phyloP scores from a whole-genome alignment of 2,797 vertebrate genomes.

The Cynodonichthys magdalenae region DNA sequence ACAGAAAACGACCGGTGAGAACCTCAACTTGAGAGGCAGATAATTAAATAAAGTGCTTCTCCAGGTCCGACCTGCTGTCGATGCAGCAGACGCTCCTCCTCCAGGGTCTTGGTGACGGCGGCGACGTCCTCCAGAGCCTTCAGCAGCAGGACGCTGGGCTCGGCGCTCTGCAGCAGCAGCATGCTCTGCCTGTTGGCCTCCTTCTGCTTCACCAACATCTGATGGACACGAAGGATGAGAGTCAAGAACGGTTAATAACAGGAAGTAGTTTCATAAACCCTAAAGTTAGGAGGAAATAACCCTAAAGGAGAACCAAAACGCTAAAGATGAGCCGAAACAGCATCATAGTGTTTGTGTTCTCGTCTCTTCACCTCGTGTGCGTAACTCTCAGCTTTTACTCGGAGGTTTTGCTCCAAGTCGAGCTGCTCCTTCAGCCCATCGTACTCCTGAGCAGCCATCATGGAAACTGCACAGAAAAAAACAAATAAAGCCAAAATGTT shows the following conservation, averaged over 20 bases:
- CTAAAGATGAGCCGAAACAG: no score
- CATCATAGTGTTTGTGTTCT: not conserved
- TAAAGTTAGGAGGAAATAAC: no score
- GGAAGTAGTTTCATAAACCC: no score
- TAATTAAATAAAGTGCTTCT: no score
- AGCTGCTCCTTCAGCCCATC: slow-evolving; percentile 83
- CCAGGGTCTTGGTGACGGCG: slow-evolving; percentile 78
- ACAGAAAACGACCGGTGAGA: slow-evolving; percentile 15
- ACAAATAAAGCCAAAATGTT: not conserved
- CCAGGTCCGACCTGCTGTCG: slow-evolving; percentile 69
- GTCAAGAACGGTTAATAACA: not conserved
- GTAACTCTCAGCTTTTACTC: slow-evolving; percentile 81
- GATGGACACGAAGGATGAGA: slow-evolving; percentile 1
- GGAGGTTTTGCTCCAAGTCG: slow-evolving; percentile 81
- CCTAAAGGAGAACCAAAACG: no score
- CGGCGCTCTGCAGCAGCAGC: slow-evolving; percentile 81
- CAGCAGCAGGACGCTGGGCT: slow-evolving; percentile 82
- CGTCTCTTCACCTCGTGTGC: slow-evolving; percentile 79
- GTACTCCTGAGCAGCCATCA: slow-evolving; percentile 84
- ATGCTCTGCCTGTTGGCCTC: slow-evolving; percentile 84
- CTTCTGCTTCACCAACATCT: slow-evolving; percentile 88
- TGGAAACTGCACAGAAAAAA: slow-evolving; percentile 70
- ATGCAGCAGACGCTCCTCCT: slow-evolving; percentile 81
- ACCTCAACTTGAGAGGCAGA: no score
- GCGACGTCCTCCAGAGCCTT: slow-evolving; percentile 83